phyloP scores from a whole-genome alignment of 2,113 vertebrate genomes.

The Osmerus mordax region DNA sequence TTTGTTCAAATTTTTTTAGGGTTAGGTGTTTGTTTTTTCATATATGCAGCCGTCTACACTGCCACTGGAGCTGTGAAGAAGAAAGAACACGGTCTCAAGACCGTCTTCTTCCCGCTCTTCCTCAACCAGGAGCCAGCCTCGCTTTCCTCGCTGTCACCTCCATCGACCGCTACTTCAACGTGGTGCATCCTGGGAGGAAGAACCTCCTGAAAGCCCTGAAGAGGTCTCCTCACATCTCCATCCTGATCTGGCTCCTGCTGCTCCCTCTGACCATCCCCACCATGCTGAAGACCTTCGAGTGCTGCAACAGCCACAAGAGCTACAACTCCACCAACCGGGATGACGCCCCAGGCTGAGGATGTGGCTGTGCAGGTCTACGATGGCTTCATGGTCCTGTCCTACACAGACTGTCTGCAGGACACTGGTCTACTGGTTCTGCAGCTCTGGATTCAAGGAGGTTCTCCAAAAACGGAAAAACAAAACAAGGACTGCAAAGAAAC shows the following conservation, averaged over 20 bases:
- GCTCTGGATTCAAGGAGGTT: constrained; percentile 6
- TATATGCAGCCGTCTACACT: too few species aligned
- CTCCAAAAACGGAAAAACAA: too few species aligned
- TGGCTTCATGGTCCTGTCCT: constrained; percentile 72
- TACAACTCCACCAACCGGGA: background rate
- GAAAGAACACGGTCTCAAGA: too few species aligned
- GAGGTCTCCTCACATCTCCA: constrained; percentile 55
- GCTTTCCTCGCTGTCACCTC: constrained; percentile 74
- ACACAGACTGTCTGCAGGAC: constrained; percentile 77
- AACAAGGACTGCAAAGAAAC: too few species aligned
- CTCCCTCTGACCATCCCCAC: constrained; percentile 67
- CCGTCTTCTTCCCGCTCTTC: constrained; percentile 46
- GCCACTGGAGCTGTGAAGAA: too few species aligned
- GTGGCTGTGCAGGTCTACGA: constrained; percentile 55
- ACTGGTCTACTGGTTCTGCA: constrained; percentile 79
- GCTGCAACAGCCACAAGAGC: constrained; percentile 56
- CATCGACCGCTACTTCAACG: constrained; percentile 75
- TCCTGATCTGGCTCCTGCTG: constrained; percentile 67
- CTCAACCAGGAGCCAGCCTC: constrained; percentile 72
- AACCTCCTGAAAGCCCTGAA: constrained; percentile 61
- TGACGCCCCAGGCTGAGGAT: constrained; percentile 54
- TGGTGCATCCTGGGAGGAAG: constrained; percentile 66
- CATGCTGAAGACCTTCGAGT: constrained; percentile 67
- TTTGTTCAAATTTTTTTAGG: too few species aligned
- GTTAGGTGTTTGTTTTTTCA: too few species aligned